Evolutionary conservation across 2,113 vertebrate species (phyloP).

Genomic region (Carassius auratus): DNA sequence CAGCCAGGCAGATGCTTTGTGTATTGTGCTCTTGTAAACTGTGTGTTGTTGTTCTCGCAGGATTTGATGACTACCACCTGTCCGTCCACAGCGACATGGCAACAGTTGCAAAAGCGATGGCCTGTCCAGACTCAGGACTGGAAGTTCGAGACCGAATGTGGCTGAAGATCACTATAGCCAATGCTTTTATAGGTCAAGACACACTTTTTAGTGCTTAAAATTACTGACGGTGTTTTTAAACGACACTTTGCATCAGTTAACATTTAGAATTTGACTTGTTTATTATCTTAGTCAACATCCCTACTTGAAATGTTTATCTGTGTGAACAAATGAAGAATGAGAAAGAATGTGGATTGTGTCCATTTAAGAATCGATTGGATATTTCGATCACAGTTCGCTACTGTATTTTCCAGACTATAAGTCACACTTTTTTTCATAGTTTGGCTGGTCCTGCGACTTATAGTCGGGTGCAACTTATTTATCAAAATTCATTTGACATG

Average conservation of each 20-base stretch:
- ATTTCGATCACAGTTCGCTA: not conserved
- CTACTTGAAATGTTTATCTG: not conserved
- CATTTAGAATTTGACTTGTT: not conserved
- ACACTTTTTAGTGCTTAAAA: not conserved
- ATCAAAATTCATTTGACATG: too few species aligned
- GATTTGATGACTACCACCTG: conserved; percentile 98
- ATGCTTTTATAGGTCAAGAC: conserved; percentile 75
- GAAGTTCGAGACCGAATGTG: conserved; percentile 95
- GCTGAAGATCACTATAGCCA: conserved; percentile 79
- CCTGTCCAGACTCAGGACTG: conserved; percentile 93
- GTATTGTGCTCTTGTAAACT: not conserved
- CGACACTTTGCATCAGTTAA: not conserved
- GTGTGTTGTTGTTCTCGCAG: conserved; percentile 67
- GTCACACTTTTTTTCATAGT: too few species aligned
- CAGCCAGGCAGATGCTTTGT: conserved; percentile 9
- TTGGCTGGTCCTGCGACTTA: too few species aligned
- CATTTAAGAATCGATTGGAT: not conserved
- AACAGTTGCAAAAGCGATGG: conserved; percentile 97
- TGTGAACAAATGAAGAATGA: not conserved
- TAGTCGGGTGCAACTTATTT: too few species aligned
- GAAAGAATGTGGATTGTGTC: not conserved
- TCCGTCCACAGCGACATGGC: conserved; percentile 99
- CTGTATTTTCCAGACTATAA: too few species aligned
- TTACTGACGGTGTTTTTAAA: not conserved
- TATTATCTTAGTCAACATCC: not conserved